phyloP scores from a whole-genome alignment of 2,888 invertebrate genomes.

The Cabera pusaria region DNA sequence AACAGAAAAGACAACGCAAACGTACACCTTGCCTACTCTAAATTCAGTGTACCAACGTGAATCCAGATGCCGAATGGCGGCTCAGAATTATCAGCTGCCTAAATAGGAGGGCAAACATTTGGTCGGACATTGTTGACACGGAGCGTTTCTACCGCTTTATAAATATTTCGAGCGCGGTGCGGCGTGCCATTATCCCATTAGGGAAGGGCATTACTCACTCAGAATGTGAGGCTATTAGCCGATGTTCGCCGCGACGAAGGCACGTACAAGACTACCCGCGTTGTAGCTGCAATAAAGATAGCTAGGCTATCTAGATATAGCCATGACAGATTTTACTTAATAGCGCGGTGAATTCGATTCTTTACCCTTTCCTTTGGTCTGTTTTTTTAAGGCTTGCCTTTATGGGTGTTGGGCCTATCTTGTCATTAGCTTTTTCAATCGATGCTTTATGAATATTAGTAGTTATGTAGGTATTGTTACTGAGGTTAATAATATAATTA shows the following conservation, averaged over 20 bases:
- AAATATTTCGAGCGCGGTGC: conserved; percentile 72
- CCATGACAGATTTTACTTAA: conserved; percentile 9
- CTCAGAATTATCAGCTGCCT: conserved; percentile 57
- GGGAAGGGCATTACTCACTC: conserved; percentile 73
- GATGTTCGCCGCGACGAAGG: conserved; percentile 38
- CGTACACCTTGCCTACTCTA: too few relatives aligned
- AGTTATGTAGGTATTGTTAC: too few relatives aligned
- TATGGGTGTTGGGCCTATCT: too few relatives aligned
- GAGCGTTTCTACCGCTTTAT: conserved; percentile 71
- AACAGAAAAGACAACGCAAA: too few relatives aligned
- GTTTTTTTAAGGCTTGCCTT: too few relatives aligned
- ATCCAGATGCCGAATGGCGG: conserved; percentile 26
- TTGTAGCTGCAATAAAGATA: conserved; percentile 20
- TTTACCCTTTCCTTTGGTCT: not conserved
- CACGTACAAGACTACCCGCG: conserved; percentile 11
- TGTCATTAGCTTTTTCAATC: too few relatives aligned
- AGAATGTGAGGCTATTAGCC: conserved; percentile 51
- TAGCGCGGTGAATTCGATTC: conserved; percentile 3
- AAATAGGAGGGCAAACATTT: conserved; percentile 73
- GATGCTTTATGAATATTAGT: too few relatives aligned
- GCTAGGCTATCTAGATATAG: conserved; percentile 12
- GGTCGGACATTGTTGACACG: conserved; percentile 62
- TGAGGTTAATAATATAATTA: too few relatives aligned
- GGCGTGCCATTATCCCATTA: conserved; percentile 77
- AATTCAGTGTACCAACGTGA: conserved; percentile 12